A percentile compares a stretch with the other conserved stretches of the same genome.
Evolutionary conservation across 2,888 invertebrate species (phyloP).

Genomic region (Cantharis rufa): DNA sequence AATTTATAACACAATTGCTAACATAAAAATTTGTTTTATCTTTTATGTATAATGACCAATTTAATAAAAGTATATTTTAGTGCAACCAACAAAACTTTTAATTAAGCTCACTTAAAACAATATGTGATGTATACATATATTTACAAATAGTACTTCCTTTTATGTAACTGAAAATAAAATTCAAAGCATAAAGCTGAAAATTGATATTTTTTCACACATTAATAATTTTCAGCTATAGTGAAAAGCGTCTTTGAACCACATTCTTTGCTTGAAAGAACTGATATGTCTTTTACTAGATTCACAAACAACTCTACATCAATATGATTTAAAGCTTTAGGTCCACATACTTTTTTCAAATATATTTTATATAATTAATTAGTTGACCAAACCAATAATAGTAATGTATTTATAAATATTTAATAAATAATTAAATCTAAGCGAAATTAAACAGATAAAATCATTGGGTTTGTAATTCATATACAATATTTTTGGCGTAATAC

Average conservation of each 20-base stretch:
- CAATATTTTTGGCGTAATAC: too few species aligned
- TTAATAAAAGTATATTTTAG: not conserved
- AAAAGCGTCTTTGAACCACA: conserved; percentile 1
- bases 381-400: not conserved
- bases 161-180: not conserved
- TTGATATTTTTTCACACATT: not conserved
- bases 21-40: not conserved
- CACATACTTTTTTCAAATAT: not conserved
- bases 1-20: not conserved
- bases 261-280: not conserved
- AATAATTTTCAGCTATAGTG: not conserved
- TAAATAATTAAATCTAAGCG: not conserved
- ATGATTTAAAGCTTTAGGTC: not conserved
- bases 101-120: not conserved
- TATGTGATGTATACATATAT: not conserved
- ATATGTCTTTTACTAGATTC: not conserved
- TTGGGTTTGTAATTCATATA: too few species aligned
- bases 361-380: not conserved
- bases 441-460: too few species aligned
- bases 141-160: not conserved
- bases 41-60: not conserved
- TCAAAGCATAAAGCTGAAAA: not conserved
- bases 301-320: not conserved
- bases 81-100: not conserved
- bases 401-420: not conserved